Base-by-base conservation (phyloP, 1,140 invertebrate species). In the Acyrthosiphon pisum region DNA sequence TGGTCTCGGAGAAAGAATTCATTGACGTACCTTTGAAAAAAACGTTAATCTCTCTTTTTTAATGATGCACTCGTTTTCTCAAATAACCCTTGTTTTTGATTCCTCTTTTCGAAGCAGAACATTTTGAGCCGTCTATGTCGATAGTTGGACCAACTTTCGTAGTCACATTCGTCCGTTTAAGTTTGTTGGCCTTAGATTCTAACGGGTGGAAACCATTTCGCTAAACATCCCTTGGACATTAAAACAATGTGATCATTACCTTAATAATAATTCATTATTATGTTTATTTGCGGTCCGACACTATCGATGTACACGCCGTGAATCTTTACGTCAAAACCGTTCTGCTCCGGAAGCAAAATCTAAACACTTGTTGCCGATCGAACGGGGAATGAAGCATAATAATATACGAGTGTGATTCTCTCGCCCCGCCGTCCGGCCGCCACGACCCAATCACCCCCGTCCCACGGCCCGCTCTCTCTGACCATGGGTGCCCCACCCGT, bases 401-500 rank as follows among this genome's bases (percentile, higher is more conserved):
- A 41, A 41, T n/a, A 6, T n/a, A 35, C n/a, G 14, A 76, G n/a
- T n/a, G 30, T 20, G 60, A 76, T 41, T 50, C 90, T 44, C 44
- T 48, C 68, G 30, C 48, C n/a, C 46, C 2, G 2, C 26, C 90
- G 18, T 46, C 23, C 9, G 0, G 30, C 83, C 46, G 6, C 68
- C 50, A 4, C n/a, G 41, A 35, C 35, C 41, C 90, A 22, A 44
- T 83, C 44, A 1, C 46, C 83, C 46, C 23, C n/a, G 60, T 68
- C 35, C n/a, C 76, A 50, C n/a, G 60, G 14, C 90, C 8, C 68
- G 6, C 46, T 50, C 41, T 68, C 90, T 56, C 91, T 92, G 91
- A 92, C 91, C 91, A 37, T 50, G 91, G 91, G 90, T 91, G 60
- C 68, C 35, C 46, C 91, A 41, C 68, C 91, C 91, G 76, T 50